Evolutionary conservation across 2,113 vertebrate species (phyloP).

Genomic region (Myotis lucifugus): DNA sequence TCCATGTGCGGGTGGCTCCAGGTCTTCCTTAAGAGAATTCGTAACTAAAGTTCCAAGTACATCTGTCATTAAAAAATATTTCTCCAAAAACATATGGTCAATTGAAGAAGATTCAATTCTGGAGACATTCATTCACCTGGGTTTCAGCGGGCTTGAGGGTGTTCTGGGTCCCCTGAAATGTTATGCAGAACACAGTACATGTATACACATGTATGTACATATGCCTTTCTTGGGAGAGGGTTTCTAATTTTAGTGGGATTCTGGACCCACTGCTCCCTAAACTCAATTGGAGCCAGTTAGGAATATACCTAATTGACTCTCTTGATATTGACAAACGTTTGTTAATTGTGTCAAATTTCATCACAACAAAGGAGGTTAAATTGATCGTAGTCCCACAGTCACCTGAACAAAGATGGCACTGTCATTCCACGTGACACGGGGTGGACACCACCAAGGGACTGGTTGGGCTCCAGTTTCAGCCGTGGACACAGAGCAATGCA

Average conservation of each 20-base stretch:
- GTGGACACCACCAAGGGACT: neutral
- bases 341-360: neutral
- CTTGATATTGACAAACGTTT: neutral
- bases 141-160: neutral
- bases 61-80: neutral
- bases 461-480: neutral
- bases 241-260: neutral
- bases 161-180: neutral
- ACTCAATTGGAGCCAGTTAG: neutral
- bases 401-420: neutral
- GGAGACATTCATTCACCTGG: neutral
- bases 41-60: neutral
- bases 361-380: neutral
- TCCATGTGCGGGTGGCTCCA: neutral
- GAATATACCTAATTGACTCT: neutral
- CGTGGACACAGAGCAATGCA: no score
- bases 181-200: neutral
- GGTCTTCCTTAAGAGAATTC: neutral
- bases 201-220: neutral
- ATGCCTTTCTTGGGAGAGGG: neutral
- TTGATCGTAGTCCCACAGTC: neutral
- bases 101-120: neutral
- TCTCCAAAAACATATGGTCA: neutral
- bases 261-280: neutral
- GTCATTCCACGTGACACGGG: neutral